phyloP scores from a whole-genome alignment of 2,113 vertebrate species.

The Coturnix japonica region DNA sequence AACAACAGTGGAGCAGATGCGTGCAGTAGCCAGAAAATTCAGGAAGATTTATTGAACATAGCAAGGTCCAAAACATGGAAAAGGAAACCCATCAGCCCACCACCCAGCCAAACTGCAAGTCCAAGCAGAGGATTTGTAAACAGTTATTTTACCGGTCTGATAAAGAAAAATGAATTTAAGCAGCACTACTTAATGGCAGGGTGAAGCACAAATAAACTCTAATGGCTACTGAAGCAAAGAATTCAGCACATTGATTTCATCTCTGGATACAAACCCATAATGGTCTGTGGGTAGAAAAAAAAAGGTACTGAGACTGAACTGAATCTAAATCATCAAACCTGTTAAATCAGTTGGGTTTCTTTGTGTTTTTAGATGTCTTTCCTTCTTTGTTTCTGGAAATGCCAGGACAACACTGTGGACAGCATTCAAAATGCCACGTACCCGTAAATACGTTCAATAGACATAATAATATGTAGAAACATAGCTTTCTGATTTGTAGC shows the following conservation, averaged over 20 bases:
- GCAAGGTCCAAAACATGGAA: neutral
- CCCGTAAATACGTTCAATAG: neutral
- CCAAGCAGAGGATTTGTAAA: neutral
- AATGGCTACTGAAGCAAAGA: neutral
- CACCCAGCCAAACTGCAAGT: neutral
- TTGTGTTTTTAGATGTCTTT: neutral
- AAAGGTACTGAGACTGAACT: neutral
- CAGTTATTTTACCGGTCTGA: neutral
- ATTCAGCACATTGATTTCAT: neutral
- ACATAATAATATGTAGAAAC: neutral
- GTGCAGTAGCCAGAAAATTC: conserved; percentile 2
- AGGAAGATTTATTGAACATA: conserved; percentile 3
- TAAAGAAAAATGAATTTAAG: neutral
- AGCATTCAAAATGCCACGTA: neutral
- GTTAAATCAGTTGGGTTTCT: neutral
- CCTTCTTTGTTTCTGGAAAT: neutral
- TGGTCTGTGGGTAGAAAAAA: neutral
- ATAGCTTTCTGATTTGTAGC: neutral
- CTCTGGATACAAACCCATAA: no score
- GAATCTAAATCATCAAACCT: neutral
- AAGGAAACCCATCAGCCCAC: neutral
- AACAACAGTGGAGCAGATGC: conserved; percentile 35
- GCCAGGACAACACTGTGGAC: neutral
- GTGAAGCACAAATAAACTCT: neutral
- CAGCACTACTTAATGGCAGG: neutral